These are phyloP conservation scores for Ophioninae sp. DNA, from an alignment of 2,888 invertebrate species.

Conservation along the genomic window DNA sequence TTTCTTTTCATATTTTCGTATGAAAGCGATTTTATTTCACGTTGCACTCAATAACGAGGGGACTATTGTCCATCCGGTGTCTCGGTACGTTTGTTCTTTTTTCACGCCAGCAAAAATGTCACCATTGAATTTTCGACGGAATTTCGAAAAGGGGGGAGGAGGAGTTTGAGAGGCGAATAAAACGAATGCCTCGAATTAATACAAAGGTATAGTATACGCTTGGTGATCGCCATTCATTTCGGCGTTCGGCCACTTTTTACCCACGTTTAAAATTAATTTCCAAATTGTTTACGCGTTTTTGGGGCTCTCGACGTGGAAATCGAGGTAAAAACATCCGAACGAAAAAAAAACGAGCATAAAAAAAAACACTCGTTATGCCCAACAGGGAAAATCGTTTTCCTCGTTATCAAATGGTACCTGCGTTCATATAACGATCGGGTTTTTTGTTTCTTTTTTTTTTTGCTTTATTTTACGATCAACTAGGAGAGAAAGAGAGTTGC, in stretches of 20 bases:
- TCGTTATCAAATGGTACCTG: background rate
- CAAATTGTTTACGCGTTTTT: background rate
- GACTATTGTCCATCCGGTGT: background rate
- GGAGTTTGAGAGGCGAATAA: background rate
- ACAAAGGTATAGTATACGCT: background rate
- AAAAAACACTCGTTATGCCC: background rate
- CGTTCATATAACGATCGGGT: background rate
- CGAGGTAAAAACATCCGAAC: background rate
- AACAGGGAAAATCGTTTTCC: background rate
- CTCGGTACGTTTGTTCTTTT: background rate
- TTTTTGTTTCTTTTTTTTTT: too few species aligned
- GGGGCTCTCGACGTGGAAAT: background rate
- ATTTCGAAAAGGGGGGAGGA: background rate
- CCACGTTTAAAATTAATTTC: background rate
- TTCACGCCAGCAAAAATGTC: background rate
- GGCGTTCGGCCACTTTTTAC: background rate
- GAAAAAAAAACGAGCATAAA: background rate
- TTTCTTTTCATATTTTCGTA: slow-evolving; percentile 10
- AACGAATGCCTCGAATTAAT: background rate
- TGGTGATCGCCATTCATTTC: background rate
- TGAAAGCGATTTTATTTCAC: background rate
- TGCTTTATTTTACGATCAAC: background rate
- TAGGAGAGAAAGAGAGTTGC: background rate
- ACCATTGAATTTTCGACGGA: background rate
- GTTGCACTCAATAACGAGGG: slow-evolving; percentile 19